Evolutionary conservation across 2,113 vertebrate species (phyloP).

Genomic region (Aptenodytes forsteri): DNA sequence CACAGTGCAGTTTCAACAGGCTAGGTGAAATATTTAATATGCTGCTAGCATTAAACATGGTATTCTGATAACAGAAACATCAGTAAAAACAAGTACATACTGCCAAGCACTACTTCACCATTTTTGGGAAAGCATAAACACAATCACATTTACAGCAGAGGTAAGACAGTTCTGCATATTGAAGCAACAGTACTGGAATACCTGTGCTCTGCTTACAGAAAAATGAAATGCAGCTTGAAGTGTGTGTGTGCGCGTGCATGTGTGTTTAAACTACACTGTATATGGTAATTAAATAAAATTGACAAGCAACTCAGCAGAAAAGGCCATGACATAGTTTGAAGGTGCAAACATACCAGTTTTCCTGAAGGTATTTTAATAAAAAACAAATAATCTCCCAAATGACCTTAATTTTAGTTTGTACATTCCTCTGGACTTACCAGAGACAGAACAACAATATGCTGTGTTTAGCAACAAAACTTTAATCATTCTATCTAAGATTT

Average conservation of each 20-base stretch:
- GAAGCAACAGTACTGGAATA: background rate
- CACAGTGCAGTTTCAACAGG: background rate
- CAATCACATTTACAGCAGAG: background rate
- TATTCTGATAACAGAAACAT: background rate
- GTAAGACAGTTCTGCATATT: background rate
- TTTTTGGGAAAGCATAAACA: background rate
- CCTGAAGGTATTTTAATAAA: background rate
- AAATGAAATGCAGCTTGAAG: background rate
- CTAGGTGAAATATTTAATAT: background rate
- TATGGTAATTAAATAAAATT: background rate
- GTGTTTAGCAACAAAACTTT: background rate
- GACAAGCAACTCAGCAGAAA: background rate
- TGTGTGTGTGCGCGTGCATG: fast-evolving
- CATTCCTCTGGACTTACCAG: background rate
- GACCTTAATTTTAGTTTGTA: background rate
- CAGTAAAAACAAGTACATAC: background rate
- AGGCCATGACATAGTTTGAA: background rate
- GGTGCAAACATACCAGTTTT: background rate
- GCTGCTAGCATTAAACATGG: background rate
- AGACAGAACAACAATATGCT: background rate
- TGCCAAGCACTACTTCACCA: background rate
- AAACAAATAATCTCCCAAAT: background rate
- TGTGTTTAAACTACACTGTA: background rate
- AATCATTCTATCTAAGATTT: background rate
- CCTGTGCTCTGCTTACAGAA: background rate